phyloP scores from a whole-genome alignment of 2,888 invertebrate genomes.

The Andrena marginata region DNA sequence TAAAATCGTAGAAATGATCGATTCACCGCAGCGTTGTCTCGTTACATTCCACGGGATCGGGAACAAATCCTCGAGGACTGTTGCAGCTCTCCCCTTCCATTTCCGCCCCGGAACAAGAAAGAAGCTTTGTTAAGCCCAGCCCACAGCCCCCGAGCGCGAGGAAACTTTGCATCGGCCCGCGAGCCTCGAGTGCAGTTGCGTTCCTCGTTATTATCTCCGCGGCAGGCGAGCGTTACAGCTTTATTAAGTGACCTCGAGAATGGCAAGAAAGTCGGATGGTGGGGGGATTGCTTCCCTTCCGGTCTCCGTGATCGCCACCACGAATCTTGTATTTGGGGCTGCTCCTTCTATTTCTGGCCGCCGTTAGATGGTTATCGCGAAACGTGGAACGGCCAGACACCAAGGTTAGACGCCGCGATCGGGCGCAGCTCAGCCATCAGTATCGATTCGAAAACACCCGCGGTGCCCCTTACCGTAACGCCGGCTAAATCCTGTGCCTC shows the following conservation, averaged over 20 bases:
- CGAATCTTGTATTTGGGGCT: constrained; percentile 44
- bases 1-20: constrained; percentile 30
- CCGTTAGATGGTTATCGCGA: constrained; percentile 57
- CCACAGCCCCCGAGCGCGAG: neutral
- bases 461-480: constrained; percentile 65
- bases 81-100: neutral
- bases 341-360: constrained; percentile 63
- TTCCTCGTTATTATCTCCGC: constrained; percentile 18
- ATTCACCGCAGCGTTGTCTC: constrained; percentile 31
- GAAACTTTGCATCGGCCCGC: neutral
- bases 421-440: constrained; percentile 37
- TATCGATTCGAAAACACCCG: constrained; percentile 70
- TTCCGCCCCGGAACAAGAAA: constrained; percentile 27
- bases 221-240: neutral
- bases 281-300: constrained; percentile 17
- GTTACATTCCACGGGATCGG: constrained; percentile 33
- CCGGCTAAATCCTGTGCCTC: constrained; percentile 69
- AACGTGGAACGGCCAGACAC: constrained; percentile 71
- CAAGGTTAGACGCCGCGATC: constrained; percentile 65
- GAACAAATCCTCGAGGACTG: constrained; percentile 5
- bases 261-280: constrained; percentile 16
- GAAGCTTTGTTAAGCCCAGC: constrained; percentile 21
- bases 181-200: neutral
- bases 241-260: constrained; percentile 34
- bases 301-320: constrained; percentile 37